Base-by-base conservation (phyloP, 2,888 invertebrate genomes). In the Rotaria sp. region DNA sequence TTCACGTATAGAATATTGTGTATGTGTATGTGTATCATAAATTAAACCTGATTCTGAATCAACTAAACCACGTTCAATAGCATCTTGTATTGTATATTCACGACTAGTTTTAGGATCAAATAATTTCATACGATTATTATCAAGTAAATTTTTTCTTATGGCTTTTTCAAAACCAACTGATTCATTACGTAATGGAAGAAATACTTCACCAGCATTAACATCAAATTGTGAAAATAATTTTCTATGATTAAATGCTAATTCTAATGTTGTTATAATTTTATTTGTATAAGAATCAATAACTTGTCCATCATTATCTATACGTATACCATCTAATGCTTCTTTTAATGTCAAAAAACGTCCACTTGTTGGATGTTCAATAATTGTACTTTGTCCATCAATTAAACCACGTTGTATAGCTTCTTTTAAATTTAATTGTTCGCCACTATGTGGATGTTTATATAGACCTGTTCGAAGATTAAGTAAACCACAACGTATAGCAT, bases 381-480 rank as follows among this genome's bases (percentile, higher is more conserved):
- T 88, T 55, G 92, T 92, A 85, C 90, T 90, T 85, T 90, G 89
- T 4, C 91, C 88, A 89, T 93, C 90, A 86, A 92, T 88, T 59
- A 91, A 88, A 45, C 90, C 90, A 85, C 90, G 89, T 38, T 90
- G 89, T 24, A 92, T 89, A 38, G 92, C 92, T 21, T 88, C 87
- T 30, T 88, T 88, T 84, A 90, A 88, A 21, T 88, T 86, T 87
- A 90, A 89, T 84, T 90, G 89, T 57, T 86, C 80, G 90, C 89
- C 88, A 89, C 87, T 87, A 90, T 90, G 85, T 90, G 88, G 85
- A 90, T 89, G 57, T 89, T 89, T 89, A 89, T 89, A 88, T 90
- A 90, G 88, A 90, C 89, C 86, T 90, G 88, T 87, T 88, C 88
- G 90, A 92, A 87, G 41, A 50, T 67, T 74, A 18, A 87, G 11